Evolutionary conservation across 1,140 invertebrate genomes (phyloP), one percentile per base, ranked within the genome.

Genomic region (Sycophaga agraensis): DNA sequence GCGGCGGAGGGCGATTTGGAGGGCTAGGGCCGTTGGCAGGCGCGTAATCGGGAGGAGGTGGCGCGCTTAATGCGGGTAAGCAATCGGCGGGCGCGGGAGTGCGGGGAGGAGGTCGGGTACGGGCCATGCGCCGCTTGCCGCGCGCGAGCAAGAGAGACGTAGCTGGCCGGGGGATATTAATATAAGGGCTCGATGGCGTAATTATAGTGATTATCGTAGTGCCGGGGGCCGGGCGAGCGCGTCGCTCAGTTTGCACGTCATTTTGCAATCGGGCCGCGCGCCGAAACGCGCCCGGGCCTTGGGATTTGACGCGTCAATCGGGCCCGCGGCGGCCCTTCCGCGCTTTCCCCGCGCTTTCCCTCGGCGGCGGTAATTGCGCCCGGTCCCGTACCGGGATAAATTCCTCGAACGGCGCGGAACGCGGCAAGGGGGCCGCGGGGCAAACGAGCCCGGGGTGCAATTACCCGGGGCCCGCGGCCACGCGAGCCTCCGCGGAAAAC

Each of bases 121-220:
- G n/a, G n/a, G n/a, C n/a, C n/a, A n/a, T n/a, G n/a, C n/a, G n/a
- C n/a, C n/a, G n/a, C n/a, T n/a, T n/a, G n/a, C n/a, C n/a, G n/a
- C n/a, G n/a, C n/a, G n/a, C n/a, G n/a, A n/a, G n/a, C n/a, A n/a
- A 70, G 70, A 71, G 64, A 72, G 73, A 76, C 59, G 63, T 75
- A 71, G 72, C 76, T 76, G 70, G 72, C 76, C 74, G 68, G 70
- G 73, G 77, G 74, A 78, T 80, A 81, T 81, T 79, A 80, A 81
- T 78, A 78, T 77, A 79, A 80, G 76, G 78, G 75, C 78, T 76
- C 73, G 75, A 79, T 78, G 73, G n/a, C 76, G 73, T 79, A 81
- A 80, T 81, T 81, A 80, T 81, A 80, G 79, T 81, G 74, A 81
- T 81, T 81, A 79, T 73, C 73, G 77, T 75, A 81, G 77, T 79